Evolutionary conservation across 2,888 invertebrate genomes (phyloP), one percentile per base, ranked within the genome.

Genomic region (Polydrusus cervinus): DNA sequence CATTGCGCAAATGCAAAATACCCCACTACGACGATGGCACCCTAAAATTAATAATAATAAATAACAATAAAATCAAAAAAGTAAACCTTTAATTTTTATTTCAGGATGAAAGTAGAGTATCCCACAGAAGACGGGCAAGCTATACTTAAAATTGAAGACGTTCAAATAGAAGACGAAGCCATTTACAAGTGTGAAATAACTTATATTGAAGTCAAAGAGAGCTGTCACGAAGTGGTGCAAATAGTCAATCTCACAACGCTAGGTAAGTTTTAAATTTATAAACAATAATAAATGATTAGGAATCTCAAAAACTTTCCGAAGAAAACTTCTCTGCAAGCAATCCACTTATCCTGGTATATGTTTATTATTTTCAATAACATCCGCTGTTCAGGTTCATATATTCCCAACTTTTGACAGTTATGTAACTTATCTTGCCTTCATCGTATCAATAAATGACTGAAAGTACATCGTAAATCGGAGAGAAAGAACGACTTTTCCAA

Each of bases 141-240:
- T 0, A 91, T 91, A 81, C 88, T 95, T 83, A 91, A 92, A 82
- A 93, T 95, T 80, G 89, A 89, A 38, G 89, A 91, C 64, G 90
- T 94, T 13, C 89, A 92, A 80, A 89, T 93, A 1, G 90, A 91
- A 64, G 95, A 95, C 84, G 95, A 95, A 80, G 94, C 94, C 0
- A 89, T 93, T 61, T 95, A 93, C 89, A 93, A 94, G 81, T 95
- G 95, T 82, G 95, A 95, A 87, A 93, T 94, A 84, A 95, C 94
- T 0, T 95, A 94, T 86, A 87, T 94, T 20, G 93, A 93, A 83
- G 94, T 94, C 0, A 91, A 92, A 0, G 94, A 95, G 80, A 92
- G 92, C 84, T 95, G 95, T 87, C 77, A 77, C 14, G 93, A 93
- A 85, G 93, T 94, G 10, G 93, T 94, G 30, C 95, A 95, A 85